These are phyloP conservation scores for Anagrus nilaparvatae DNA, from an alignment of 1,140 invertebrate species.

Conservation along the genomic window DNA sequence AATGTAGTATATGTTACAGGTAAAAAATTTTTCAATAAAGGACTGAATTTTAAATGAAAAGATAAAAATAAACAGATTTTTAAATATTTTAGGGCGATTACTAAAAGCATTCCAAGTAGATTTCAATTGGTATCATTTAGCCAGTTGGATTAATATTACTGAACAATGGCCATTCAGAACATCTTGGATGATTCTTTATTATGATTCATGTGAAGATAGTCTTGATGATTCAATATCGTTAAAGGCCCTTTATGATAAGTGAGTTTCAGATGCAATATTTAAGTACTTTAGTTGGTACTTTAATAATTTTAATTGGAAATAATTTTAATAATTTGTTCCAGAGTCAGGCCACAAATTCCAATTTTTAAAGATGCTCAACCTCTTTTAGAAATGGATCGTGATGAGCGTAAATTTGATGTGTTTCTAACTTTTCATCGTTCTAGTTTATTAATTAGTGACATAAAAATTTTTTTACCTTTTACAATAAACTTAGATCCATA, in stretches of 20 bases:
- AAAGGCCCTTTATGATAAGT: slow-evolving; percentile 89
- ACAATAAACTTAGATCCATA: slow-evolving; percentile 96
- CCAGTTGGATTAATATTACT: slow-evolving; percentile 95
- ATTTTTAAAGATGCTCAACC: slow-evolving; percentile 79
- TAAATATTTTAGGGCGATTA: slow-evolving; percentile 60
- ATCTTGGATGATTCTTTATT: slow-evolving; percentile 93
- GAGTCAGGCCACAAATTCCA: slow-evolving; percentile 70
- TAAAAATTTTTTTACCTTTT: slow-evolving; percentile 92
- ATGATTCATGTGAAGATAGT: slow-evolving; percentile 78
- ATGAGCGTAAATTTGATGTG: slow-evolving; percentile 88
- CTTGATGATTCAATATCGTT: slow-evolving; percentile 78
- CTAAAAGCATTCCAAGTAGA: slow-evolving; percentile 97
- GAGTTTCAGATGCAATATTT: slow-evolving; percentile 27
- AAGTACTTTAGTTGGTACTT: not conserved
- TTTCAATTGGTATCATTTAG: slow-evolving; percentile 96
- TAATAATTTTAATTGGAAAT: not conserved
- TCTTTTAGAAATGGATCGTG: slow-evolving; percentile 81
- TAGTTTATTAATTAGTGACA: slow-evolving; percentile 69
- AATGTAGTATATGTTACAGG: slow-evolving; percentile 95
- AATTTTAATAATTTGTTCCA: too few species aligned
- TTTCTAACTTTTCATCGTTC: slow-evolving; percentile 81
- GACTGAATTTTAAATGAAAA: not conserved
- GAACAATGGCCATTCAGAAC: slow-evolving; percentile 98
- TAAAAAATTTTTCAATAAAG: slow-evolving; percentile 27
- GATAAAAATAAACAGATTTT: too few species aligned